These are phyloP conservation scores for Theropithecus gelada DNA, from an alignment of 2,113 vertebrate genomes.

Conservation along the genomic window DNA sequence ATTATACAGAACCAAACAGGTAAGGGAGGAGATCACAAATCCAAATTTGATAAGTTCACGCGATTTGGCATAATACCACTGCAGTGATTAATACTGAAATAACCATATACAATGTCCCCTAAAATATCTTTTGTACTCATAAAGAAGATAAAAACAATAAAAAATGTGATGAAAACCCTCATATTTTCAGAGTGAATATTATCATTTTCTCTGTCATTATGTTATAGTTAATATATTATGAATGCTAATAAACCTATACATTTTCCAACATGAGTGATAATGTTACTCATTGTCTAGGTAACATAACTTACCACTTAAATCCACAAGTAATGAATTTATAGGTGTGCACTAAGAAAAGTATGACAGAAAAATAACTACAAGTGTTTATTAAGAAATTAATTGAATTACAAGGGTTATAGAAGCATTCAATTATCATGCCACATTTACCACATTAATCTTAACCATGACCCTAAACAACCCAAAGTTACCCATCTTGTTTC, in stretches of 20 bases:
- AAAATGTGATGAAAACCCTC: background rate
- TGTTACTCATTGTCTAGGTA: background rate
- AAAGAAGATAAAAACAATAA: background rate
- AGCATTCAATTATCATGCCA: background rate
- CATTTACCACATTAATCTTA: background rate
- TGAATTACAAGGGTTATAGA: background rate
- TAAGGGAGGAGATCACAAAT: background rate
- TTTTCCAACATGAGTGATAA: background rate
- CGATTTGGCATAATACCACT: background rate
- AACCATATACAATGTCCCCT: background rate
- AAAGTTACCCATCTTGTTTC: background rate
- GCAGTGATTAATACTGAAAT: background rate
- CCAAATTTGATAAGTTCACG: background rate
- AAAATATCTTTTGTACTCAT: background rate
- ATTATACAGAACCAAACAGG: background rate
- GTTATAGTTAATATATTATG: background rate
- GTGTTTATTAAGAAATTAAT: conserved; percentile 40
- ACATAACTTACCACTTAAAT: background rate
- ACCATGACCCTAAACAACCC: background rate
- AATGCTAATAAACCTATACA: background rate
- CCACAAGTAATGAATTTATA: background rate
- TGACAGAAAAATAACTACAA: background rate
- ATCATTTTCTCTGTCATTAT: background rate
- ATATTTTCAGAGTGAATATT: background rate
- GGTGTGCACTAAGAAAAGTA: background rate